A percentile compares a stretch with the other conserved stretches of the same genome.
phyloP scores from a whole-genome alignment of 2,888 invertebrate species.

The Calliscelio sp. region DNA sequence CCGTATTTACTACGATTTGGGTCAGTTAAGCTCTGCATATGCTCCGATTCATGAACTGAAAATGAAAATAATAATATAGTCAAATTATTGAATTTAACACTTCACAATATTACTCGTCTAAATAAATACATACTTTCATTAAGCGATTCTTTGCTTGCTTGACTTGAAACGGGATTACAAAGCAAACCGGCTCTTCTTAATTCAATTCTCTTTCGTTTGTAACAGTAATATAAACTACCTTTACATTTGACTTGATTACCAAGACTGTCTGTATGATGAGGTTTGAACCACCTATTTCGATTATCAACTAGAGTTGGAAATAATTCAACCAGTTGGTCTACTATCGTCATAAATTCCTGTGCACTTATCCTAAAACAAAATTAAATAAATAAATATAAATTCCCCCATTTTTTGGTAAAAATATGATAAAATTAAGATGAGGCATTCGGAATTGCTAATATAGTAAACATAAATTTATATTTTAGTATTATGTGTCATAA shows the following conservation, averaged over 20 bases:
- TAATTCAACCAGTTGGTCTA: conserved; percentile 18
- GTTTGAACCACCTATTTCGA: conserved; percentile 27
- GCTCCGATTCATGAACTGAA: conserved; percentile 11
- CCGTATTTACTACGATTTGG: conserved; percentile 35
- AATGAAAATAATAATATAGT: background rate
- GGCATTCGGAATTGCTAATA: background rate
- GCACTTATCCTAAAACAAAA: conserved; percentile 19
- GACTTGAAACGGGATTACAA: background rate
- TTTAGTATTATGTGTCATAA: background rate
- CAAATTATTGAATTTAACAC: conserved; percentile 4
- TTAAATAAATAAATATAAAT: background rate
- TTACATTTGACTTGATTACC: conserved; percentile 23
- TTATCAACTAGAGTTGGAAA: conserved; percentile 18
- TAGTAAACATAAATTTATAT: conserved; percentile 1
- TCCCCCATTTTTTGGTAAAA: background rate
- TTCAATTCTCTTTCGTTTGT: conserved; percentile 27
- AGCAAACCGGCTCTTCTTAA: conserved; percentile 5
- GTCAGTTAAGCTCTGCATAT: conserved; percentile 27
- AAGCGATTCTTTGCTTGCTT: background rate
- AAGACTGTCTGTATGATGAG: conserved; percentile 11
- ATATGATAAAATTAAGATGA: conserved; percentile 5
- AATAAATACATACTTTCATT: conserved; percentile 7
- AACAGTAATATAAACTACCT: conserved; percentile 30
- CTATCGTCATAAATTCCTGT: conserved; percentile 15
- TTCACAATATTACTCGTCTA: background rate